Evolutionary conservation across 2,888 invertebrate species (phyloP), one percentile per base, ranked within the genome.

Genomic region (Theretra japonica): DNA sequence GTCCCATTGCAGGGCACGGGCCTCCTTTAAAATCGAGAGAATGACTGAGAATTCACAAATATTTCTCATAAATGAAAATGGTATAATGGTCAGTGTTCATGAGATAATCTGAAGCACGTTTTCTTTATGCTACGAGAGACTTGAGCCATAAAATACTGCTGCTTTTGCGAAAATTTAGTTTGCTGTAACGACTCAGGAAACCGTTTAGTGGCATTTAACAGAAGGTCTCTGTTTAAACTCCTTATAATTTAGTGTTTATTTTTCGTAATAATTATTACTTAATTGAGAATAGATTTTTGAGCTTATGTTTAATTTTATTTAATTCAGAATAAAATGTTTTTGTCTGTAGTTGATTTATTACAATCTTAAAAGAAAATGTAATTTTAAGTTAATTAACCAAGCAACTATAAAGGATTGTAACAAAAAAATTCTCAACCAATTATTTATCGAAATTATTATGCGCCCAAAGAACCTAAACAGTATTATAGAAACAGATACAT

Each of bases 81-180:
- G 28, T 6, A 65, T 65, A 41, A 41, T 65, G 41, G 41, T 65
- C 23, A 41, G 8, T 53, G 53, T 65, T 41, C 15, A 15, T 6
- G 41, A 41, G 21, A 65, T 62, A 62, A 62, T 65, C 8, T 21
- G 41, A 65, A 41, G 62, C 21, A 65, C 41, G 23, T 23, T 21
- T 65, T 15, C 62, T 41, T 41, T 17, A 23, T 17, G 21, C 6
- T 65, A 5, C 62, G 23, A 41, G 41, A 41, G 48, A 65, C 62
- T 65, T 65, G 17, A 41, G 17, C 62, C 21, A 41, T 65, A 65
- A 65, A 65, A 62, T 30, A 30, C 21, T n/a, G n/a, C 60, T 62
- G 23, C 41, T 65, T 21, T 41, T 5, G 21, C n/a, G 21, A 62
- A 21, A 62, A 62, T 62, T 41, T 41, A 41, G 62, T 65, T 65